Evolutionary conservation across 2,113 vertebrate genomes (phyloP).

Genomic region (Corythornis vintsioides): DNA sequence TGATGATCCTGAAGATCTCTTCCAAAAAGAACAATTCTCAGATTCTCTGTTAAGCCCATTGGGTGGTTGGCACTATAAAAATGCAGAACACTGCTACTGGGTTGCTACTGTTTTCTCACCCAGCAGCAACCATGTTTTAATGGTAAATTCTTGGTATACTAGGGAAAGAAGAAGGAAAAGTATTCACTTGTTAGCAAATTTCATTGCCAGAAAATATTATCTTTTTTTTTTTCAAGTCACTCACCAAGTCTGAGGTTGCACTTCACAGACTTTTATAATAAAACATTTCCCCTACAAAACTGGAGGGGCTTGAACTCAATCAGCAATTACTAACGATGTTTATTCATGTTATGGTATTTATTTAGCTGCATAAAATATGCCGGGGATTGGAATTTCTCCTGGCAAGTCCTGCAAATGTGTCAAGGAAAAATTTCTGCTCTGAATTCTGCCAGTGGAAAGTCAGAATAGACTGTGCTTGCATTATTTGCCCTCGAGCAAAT

Average conservation of each 20-base stretch:
- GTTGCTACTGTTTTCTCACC: background rate
- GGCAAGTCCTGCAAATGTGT: background rate
- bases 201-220: background rate
- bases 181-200: background rate
- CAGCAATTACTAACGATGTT: background rate
- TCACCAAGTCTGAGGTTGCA: background rate
- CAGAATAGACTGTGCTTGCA: background rate
- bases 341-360: conserved; percentile 19
- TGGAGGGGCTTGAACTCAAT: background rate
- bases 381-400: conserved; percentile 1
- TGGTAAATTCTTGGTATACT: background rate
- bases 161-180: background rate
- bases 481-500: background rate
- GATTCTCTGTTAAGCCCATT: background rate
- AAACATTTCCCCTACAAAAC: conserved; percentile 18
- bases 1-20: background rate
- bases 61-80: background rate
- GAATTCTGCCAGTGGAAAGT: background rate
- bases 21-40: background rate
- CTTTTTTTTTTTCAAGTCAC: background rate
- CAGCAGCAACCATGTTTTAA: background rate
- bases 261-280: background rate
- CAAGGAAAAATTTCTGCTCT: background rate
- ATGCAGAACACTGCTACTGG: background rate
- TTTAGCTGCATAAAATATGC: conserved; percentile 20